Evolutionary conservation across 2,888 invertebrate species (phyloP).

Genomic region (Abscondita cerata): DNA sequence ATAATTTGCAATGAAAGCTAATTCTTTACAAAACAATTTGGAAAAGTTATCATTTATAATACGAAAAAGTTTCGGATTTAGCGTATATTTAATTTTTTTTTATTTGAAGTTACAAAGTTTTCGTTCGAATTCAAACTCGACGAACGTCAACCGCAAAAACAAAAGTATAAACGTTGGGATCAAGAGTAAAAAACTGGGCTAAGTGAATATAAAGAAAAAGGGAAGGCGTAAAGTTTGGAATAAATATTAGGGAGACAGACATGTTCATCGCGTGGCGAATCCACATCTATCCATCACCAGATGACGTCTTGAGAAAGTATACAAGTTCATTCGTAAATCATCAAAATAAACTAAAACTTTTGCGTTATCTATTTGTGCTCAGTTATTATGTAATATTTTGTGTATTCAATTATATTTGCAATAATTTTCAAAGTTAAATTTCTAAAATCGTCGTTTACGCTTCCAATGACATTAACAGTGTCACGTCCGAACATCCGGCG

Average conservation of each 20-base stretch:
- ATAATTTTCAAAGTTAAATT: constrained; percentile 24
- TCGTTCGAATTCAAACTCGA: constrained; percentile 26
- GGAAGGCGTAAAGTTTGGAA: constrained; percentile 35
- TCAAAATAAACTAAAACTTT: constrained; percentile 28
- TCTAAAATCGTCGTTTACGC: constrained; percentile 30
- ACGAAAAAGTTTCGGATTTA: neutral
- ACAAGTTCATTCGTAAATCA: constrained; percentile 38
- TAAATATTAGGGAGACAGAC: constrained; percentile 36
- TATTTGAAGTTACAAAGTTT: constrained; percentile 17
- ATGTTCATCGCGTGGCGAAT: constrained; percentile 36
- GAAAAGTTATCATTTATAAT: constrained; percentile 3
- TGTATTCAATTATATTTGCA: constrained; percentile 34
- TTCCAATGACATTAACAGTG: constrained; percentile 30
- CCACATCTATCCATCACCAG: constrained; percentile 36
- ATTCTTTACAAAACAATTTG: constrained; percentile 6
- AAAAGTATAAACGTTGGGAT: constrained; percentile 38
- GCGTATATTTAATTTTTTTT: constrained; percentile 28
- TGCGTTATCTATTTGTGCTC: constrained; percentile 30
- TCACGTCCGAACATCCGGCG: constrained; percentile 38
- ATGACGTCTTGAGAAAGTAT: constrained; percentile 30
- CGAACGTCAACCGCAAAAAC: constrained; percentile 28
- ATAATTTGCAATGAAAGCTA: constrained; percentile 13
- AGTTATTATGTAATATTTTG: constrained; percentile 31
- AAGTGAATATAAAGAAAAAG: constrained; percentile 37
- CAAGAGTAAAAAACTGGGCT: constrained; percentile 32